Percentiles rank a stretch among this genome's conserved stretches.
These are phyloP conservation scores for Phycodurus eques DNA, from an alignment of 2,113 vertebrate genomes.

Conservation along the genomic window DNA sequence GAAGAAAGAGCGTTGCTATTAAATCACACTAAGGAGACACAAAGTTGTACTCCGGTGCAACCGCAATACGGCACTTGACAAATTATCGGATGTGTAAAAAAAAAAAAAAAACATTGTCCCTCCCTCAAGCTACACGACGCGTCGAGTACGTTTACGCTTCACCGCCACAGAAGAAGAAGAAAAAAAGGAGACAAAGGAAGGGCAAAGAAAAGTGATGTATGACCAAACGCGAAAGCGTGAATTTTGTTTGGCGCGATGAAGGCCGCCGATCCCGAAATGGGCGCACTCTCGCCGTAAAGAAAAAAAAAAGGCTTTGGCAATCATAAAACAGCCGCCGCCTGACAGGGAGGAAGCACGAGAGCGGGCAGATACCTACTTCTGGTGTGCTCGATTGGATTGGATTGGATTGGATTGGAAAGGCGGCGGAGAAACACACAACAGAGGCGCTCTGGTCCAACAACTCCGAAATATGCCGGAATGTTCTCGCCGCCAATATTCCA, in stretches of 20 bases:
- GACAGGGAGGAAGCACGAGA: constrained; percentile 46
- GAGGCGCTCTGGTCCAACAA: constrained; percentile 22
- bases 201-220: constrained; percentile 61
- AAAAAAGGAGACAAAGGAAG: constrained; percentile 48
- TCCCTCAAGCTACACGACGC: not conserved
- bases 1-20: too few relatives aligned
- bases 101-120: not conserved
- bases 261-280: constrained; percentile 64
- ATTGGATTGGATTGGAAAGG: constrained; percentile 51
- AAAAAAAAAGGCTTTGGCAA: constrained; percentile 39
- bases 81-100: not conserved
- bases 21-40: too few relatives aligned
- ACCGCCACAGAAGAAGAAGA: constrained; percentile 13
- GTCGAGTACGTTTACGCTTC: constrained; percentile 24
- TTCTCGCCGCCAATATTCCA: not conserved
- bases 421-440: constrained; percentile 26
- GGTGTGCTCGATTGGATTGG: constrained; percentile 48
- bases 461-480: not conserved
- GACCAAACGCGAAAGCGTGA: constrained; percentile 69
- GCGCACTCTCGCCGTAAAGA: not conserved
- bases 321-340: constrained; percentile 30
- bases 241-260: constrained; percentile 75
- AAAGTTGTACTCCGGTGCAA: not conserved
- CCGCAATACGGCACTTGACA: not conserved
- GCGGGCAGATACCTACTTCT: constrained; percentile 19